Conservation (phyloP, 2,888 invertebrate genomes). For the Dendrolimus pini region DNA sequence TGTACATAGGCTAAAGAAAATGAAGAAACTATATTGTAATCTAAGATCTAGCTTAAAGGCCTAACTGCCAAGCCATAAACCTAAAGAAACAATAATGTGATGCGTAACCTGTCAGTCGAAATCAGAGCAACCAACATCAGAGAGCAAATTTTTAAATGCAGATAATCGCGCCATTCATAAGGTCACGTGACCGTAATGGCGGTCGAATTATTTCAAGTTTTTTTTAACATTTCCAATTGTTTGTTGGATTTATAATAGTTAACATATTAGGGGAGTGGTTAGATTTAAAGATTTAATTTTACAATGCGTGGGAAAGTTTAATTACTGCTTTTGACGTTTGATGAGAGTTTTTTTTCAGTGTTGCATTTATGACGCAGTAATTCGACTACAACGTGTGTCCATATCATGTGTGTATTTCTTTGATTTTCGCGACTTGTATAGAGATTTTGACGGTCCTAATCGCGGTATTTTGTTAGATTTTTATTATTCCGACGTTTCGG, state of each 20-base stretch:
- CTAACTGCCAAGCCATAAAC: too few species aligned
- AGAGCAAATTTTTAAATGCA: conserved; percentile 7
- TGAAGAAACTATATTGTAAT: too few species aligned
- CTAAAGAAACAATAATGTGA: background rate
- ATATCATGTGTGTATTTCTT: too few species aligned
- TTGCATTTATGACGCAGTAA: too few species aligned
- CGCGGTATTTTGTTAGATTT: too few species aligned
- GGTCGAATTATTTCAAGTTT: background rate
- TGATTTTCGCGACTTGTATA: too few species aligned
- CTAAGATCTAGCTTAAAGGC: too few species aligned
- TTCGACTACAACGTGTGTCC: too few species aligned
- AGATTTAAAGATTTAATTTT: background rate
- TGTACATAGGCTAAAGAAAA: too few species aligned
- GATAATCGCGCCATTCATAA: background rate
- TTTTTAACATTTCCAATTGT: background rate
- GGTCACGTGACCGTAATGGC: background rate
- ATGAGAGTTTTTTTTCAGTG: too few species aligned
- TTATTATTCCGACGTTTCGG: too few species aligned
- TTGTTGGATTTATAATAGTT: conserved; percentile 2
- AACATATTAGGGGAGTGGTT: background rate
- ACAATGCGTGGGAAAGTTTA: conserved; percentile 1
- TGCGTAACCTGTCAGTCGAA: background rate
- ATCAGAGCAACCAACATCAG: background rate
- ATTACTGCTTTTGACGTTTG: background rate
- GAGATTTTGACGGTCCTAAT: too few species aligned